Evolutionary conservation across 2,888 invertebrate genomes (phyloP).

Genomic region (Pemphredon lugubris): DNA sequence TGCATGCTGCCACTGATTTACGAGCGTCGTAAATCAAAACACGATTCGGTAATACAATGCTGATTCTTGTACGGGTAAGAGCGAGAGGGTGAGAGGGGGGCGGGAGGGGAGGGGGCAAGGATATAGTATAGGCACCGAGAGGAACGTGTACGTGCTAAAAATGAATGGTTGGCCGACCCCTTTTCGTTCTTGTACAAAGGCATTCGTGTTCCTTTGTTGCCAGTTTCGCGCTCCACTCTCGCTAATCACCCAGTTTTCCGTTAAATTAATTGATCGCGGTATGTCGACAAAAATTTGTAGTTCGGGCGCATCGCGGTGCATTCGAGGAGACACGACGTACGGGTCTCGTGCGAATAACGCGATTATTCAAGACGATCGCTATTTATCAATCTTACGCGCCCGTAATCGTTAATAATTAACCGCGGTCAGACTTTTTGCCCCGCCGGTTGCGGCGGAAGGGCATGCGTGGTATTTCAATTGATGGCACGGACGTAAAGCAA

Average conservation of each 20-base stretch:
- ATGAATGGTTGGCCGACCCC: slow-evolving; percentile 24
- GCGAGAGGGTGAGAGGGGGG: not conserved
- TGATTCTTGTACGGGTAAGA: slow-evolving; percentile 60
- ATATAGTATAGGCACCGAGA: too few relatives aligned
- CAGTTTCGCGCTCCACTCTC: not conserved
- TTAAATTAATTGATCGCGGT: not conserved
- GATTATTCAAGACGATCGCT: too few relatives aligned
- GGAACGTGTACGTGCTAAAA: slow-evolving; percentile 52
- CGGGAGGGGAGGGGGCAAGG: too few relatives aligned
- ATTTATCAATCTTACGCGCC: too few relatives aligned
- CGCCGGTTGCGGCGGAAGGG: slow-evolving; percentile 1
- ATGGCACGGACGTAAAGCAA: slow-evolving; percentile 43
- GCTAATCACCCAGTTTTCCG: not conserved
- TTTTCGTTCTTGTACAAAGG: slow-evolving; percentile 2
- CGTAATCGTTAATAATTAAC: not conserved
- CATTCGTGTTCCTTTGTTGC: not conserved
- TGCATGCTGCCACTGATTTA: slow-evolving; percentile 69
- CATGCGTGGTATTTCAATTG: slow-evolving; percentile 47
- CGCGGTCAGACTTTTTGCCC: not conserved
- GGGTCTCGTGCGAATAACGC: too few relatives aligned
- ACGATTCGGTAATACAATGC: slow-evolving; percentile 68
- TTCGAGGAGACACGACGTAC: too few relatives aligned
- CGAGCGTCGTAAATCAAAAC: slow-evolving; percentile 72
- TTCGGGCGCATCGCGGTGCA: too few relatives aligned
- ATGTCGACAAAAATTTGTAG: too few relatives aligned